Evolutionary conservation across 2,797 vertebrate genomes (phyloP).

Genomic region (Gymnodraco acuticeps): DNA sequence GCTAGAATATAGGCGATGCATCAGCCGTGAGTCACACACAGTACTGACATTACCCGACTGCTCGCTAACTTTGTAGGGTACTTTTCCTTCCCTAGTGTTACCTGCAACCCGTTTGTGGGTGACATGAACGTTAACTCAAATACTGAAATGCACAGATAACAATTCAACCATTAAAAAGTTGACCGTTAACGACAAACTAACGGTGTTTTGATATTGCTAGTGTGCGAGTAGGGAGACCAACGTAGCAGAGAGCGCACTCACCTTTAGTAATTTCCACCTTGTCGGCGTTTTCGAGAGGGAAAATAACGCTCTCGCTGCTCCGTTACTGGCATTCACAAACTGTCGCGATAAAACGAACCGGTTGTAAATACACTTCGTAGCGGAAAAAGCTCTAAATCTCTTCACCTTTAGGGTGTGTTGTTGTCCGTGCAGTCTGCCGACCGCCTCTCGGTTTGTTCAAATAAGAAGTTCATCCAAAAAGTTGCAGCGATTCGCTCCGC

Average conservation of each 20-base stretch:
- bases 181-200: not conserved
- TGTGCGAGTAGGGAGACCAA: not conserved
- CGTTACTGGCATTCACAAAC: conserved; percentile 5
- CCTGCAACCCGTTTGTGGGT: not conserved
- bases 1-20: not conserved
- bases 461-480: conserved; percentile 87
- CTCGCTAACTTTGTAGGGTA: conserved; percentile 61
- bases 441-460: conserved; percentile 76
- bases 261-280: conserved; percentile 74
- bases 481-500: conserved; percentile 84
- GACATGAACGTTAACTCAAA: not conserved
- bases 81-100: conserved; percentile 19
- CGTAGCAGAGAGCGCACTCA: conserved; percentile 48
- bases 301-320: conserved; percentile 39
- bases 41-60: conserved; percentile 2
- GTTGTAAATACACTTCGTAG: not conserved
- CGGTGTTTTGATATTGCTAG: not conserved
- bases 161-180: not conserved
- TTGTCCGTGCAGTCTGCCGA: conserved; percentile 50
- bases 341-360: conserved; percentile 3
- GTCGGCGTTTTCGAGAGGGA: conserved; percentile 22
- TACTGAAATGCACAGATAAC: not conserved
- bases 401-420: conserved; percentile 18
- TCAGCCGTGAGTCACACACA: not conserved
- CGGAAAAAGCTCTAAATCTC: conserved; percentile 23